Base-by-base conservation (phyloP, 2,888 invertebrate genomes). In the Pollenia griseotomentosa region DNA sequence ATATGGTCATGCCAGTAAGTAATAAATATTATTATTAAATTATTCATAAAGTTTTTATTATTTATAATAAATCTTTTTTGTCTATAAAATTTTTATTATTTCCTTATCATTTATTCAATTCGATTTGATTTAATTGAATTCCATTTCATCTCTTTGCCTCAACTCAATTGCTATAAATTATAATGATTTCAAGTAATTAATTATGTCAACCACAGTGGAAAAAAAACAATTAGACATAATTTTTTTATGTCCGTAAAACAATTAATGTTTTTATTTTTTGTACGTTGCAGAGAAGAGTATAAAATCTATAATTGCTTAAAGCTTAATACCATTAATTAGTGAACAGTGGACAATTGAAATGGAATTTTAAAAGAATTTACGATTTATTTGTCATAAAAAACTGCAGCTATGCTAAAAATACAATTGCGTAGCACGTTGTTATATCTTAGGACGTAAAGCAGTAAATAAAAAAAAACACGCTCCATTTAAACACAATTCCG, bases 1-100 rank as follows among this genome's bases (percentile, higher is more conserved):
- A 7, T 66, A 90, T 48, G 90, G 90, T 3, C 90, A 93, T 80
- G 81, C 91, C 51, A 91, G 93, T 93, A 83, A 93, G 93, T 92
- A 70, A 42, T 23, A 70, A 55, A n/a, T 48, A 33, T 55, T 40
- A 57, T 66, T 7, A 70, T 70, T 46, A 9, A 68, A 70, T 57
- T 48, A 57, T 78, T 71, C 53, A 81, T 57, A 48, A 55, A 61
- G 6, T 75, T 33, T 33, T 14, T 42, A 51, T 12, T 16, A 53
- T 63, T 63, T 53, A 63, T 63, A 42, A 53, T 23, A 53, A 68
- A 66, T 77, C n/a, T 57, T 66, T 16, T 12, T 66, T 77, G 65
- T 46, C 10, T 55, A 16, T 40, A n/a, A 48, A 51, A 66, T 66
- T 19, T 65, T 0, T 44, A 16, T 16, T 51, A 68, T 74, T 82